These are phyloP conservation scores for Lutjanus campechanus DNA, from an alignment of 2,797 vertebrate species.

Conservation along the genomic window DNA sequence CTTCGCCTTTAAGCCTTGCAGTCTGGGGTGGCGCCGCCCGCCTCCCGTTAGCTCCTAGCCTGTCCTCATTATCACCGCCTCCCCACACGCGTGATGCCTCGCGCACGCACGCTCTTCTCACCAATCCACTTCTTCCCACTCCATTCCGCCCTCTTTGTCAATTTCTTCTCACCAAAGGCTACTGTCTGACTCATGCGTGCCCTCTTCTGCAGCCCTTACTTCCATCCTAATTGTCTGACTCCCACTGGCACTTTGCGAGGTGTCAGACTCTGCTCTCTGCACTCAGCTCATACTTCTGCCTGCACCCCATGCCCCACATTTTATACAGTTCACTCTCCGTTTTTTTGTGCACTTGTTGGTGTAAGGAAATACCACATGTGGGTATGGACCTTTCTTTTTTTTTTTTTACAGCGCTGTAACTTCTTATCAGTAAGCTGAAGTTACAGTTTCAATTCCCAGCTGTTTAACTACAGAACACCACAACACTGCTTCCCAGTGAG, in stretches of 20 bases:
- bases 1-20: constrained; percentile 27
- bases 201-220: constrained; percentile 58
- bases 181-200: constrained; percentile 67
- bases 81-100: not conserved
- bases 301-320: constrained; percentile 45
- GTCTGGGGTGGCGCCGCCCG: constrained; percentile 2
- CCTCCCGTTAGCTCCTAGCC: constrained; percentile 22
- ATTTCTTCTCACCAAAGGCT: constrained; percentile 61
- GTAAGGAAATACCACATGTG: constrained; percentile 11
- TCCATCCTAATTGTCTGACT: constrained; percentile 76
- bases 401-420: not conserved
- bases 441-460: constrained; percentile 1
- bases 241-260: constrained; percentile 67
- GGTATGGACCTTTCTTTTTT: not conserved
- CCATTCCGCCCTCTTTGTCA: constrained; percentile 58
- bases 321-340: constrained; percentile 25
- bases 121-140: constrained; percentile 64
- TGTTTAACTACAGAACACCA: not conserved
- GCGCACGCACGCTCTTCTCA: constrained; percentile 40
- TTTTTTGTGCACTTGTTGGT: constrained; percentile 5
- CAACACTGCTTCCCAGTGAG: not conserved
- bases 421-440: not conserved
- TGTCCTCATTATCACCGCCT: constrained; percentile 47
- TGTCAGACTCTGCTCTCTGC: constrained; percentile 55
- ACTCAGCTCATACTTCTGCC: constrained; percentile 32